Conservation (phyloP, 2,113 vertebrate genomes). For the Tiliqua scincoides region DNA sequence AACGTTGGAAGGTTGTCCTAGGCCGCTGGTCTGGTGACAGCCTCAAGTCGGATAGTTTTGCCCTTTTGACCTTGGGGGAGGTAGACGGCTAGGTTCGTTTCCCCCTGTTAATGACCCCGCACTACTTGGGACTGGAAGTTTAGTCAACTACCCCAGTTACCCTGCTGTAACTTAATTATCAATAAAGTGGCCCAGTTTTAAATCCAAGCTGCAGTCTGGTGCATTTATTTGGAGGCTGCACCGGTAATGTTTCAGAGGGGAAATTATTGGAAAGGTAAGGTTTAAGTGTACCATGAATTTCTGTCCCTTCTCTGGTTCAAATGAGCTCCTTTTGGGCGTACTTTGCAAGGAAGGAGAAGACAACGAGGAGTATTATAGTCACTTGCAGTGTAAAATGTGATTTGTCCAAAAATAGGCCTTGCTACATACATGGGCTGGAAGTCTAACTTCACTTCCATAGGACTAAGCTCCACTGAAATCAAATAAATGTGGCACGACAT, state of each 20-base stretch:
- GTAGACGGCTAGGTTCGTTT: no score
- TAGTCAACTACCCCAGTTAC: no score
- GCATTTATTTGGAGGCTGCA: no score
- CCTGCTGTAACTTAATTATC: no score
- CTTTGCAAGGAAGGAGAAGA: neutral
- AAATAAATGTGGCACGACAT: neutral
- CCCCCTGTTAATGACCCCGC: no score
- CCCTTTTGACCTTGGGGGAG: no score
- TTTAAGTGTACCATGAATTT: neutral
- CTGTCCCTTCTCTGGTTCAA: neutral
- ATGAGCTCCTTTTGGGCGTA: neutral
- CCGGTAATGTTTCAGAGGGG: neutral
- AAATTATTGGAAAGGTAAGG: neutral
- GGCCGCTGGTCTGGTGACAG: no score
- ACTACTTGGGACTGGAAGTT: no score
- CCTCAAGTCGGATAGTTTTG: no score
- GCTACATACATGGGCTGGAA: neutral
- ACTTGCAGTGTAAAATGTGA: neutral
- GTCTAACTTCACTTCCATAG: neutral
- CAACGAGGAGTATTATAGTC: neutral
- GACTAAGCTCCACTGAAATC: neutral
- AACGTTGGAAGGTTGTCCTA: no score
- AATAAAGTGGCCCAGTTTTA: no score
- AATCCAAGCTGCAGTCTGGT: no score
- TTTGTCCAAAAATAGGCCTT: slow-evolving; percentile 2